Conservation (phyloP, 2,797 vertebrate species). For the Crypturellus tataupa region DNA sequence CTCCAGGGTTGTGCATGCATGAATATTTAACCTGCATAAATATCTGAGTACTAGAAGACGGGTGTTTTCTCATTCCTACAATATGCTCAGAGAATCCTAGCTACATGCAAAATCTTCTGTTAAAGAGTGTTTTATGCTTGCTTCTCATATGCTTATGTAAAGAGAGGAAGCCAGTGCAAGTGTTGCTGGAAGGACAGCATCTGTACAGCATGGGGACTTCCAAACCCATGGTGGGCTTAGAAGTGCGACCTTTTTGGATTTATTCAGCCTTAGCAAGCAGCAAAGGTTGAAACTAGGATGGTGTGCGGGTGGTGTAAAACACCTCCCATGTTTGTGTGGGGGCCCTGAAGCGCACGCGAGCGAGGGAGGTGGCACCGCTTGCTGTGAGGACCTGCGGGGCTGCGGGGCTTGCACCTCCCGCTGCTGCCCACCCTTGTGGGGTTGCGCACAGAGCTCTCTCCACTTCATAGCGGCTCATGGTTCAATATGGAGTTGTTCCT, state of each 20-base stretch:
- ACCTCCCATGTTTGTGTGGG: neutral
- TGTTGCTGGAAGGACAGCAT: neutral
- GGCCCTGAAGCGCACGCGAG: accelerated
- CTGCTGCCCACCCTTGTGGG: no score
- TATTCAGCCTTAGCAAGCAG: conserved; percentile 38
- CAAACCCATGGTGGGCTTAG: conserved; percentile 25
- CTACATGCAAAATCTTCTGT: conserved; percentile 29
- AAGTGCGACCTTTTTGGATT: conserved; percentile 39
- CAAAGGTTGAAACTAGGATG: neutral
- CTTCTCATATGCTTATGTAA: conserved; percentile 40
- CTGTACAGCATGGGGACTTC: conserved; percentile 3
- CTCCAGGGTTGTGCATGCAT: neutral
- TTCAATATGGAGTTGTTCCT: neutral
- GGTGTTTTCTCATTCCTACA: conserved; percentile 22
- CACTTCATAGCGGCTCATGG: neutral
- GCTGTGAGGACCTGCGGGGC: neutral
- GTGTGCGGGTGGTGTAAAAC: neutral
- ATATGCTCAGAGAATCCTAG: conserved; percentile 29
- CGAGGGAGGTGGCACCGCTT: neutral
- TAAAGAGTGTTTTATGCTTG: conserved; percentile 42
- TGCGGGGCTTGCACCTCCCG: no score
- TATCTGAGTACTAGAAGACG: conserved; percentile 34
- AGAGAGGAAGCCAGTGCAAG: neutral
- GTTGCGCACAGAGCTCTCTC: no score
- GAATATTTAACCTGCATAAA: conserved; percentile 35